Conservation (phyloP, 2,888 invertebrate species). For the Julus scanicus region DNA sequence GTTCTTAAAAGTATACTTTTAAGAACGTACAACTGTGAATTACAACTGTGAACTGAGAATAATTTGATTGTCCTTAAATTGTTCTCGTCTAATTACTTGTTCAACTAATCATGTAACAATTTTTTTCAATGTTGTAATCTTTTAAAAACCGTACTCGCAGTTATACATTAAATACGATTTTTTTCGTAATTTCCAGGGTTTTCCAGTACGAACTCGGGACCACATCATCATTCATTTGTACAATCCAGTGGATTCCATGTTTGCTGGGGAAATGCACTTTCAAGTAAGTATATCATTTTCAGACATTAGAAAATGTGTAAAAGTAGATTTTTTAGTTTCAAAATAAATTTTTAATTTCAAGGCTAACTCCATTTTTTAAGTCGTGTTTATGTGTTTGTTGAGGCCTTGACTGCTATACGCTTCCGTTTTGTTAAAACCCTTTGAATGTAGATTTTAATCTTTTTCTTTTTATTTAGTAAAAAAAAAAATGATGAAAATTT, state of each 20-base stretch:
- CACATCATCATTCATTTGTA: constrained; percentile 55
- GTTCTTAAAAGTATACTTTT: too few species aligned
- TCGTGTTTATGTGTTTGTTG: not conserved
- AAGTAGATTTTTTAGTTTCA: not conserved
- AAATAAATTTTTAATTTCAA: not conserved
- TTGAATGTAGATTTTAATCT: too few species aligned
- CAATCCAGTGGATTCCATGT: constrained; percentile 57
- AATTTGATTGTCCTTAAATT: too few species aligned
- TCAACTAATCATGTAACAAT: too few species aligned
- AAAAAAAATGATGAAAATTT: too few species aligned
- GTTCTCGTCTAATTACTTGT: too few species aligned
- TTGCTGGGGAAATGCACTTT: constrained; percentile 56
- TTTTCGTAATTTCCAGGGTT: constrained; percentile 50
- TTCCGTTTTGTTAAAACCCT: too few species aligned
- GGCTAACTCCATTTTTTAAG: not conserved
- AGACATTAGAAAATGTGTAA: not conserved
- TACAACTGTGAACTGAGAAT: too few species aligned
- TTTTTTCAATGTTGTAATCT: too few species aligned
- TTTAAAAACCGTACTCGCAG: too few species aligned
- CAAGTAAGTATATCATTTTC: constrained; percentile 48
- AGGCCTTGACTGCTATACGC: not conserved
- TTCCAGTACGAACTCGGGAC: constrained; percentile 54
- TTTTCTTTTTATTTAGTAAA: too few species aligned
- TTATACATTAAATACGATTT: not conserved
- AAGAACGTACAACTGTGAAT: too few species aligned